phyloP scores from a whole-genome alignment of 2,797 vertebrate genomes.

The Mallotus villosus region DNA sequence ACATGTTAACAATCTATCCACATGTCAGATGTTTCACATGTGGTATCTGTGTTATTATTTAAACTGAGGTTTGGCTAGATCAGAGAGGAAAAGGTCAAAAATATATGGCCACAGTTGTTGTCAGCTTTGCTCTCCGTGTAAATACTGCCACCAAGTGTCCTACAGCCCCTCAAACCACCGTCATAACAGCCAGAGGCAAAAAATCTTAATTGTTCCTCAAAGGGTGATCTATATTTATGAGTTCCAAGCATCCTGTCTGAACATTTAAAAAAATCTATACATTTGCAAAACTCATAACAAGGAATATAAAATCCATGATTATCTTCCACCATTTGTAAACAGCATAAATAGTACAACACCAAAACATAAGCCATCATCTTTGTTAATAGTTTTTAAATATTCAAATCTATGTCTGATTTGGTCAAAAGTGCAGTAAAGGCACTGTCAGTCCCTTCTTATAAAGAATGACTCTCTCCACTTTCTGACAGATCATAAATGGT shows the following conservation, averaged over 20 bases:
- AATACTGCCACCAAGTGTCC: constrained; percentile 77
- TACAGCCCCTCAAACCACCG: background rate
- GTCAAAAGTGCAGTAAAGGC: background rate
- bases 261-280: background rate
- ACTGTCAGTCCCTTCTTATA: constrained; percentile 8
- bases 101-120: constrained; percentile 22
- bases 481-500: constrained; percentile 22
- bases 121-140: constrained; percentile 42
- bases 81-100: constrained; percentile 54
- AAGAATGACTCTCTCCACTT: background rate
- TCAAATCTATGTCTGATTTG: background rate
- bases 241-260: background rate
- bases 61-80: constrained; percentile 35
- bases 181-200: constrained; percentile 6
- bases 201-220: constrained; percentile 7
- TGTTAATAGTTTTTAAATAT: too few species aligned
- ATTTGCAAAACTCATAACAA: background rate
- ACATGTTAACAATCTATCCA: constrained; percentile 19
- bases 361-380: too few species aligned
- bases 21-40: constrained; percentile 34
- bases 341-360: too few species aligned
- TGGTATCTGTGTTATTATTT: constrained; percentile 29
- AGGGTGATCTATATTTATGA: background rate
- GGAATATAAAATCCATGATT: background rate
- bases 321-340: too few species aligned